These are phyloP conservation scores for Ptilorrhoa leucosticta DNA, from an alignment of 2,113 vertebrate genomes.

Conservation along the genomic window DNA sequence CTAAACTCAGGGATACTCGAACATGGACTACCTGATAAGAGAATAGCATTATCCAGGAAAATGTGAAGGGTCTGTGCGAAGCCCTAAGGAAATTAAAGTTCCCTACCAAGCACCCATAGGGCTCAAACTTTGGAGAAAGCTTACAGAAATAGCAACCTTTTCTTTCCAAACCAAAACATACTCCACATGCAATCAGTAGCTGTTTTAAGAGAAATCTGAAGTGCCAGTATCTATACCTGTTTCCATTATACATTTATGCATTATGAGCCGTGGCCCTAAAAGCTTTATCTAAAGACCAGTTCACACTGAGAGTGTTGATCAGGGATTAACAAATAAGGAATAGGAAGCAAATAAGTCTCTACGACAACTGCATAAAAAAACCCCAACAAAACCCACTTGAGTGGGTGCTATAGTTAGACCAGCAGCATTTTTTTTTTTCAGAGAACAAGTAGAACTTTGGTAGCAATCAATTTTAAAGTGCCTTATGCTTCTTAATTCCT, in stretches of 20 bases:
- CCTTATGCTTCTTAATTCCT: conserved; percentile 9
- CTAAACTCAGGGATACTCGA: background rate
- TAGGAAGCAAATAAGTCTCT: background rate
- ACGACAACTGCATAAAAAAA: background rate
- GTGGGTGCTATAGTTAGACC: background rate
- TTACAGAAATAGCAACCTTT: background rate
- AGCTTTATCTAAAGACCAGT: background rate
- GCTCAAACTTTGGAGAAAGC: background rate
- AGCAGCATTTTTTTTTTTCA: background rate
- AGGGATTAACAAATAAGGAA: background rate
- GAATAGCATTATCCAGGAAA: background rate
- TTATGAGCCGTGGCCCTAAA: background rate
- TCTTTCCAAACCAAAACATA: background rate
- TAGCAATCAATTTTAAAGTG: conserved; percentile 31
- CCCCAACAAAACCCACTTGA: background rate
- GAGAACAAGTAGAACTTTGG: conserved; percentile 8
- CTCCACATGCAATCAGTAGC: background rate
- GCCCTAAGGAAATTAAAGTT: background rate
- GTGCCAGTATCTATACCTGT: background rate
- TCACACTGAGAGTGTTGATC: background rate
- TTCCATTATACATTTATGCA: background rate
- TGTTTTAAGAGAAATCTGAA: background rate
- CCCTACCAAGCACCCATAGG: background rate
- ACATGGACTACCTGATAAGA: background rate
- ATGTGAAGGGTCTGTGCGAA: background rate